Percentiles rank a stretch among this genome's conserved stretches.
Evolutionary conservation across 2,113 vertebrate species (phyloP).

Genomic region (cat (Felis catus)): F.catus_Fca126_mat1.0 CM031416.1:143466501-143467000

Average conservation of each 20-base stretch:
- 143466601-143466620: background rate
- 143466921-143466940: background rate
- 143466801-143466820: background rate
- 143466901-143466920: background rate
- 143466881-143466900: background rate
- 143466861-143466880: background rate
- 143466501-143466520: background rate
- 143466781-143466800: background rate
- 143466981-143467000: constrained; percentile 99
- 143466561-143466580: background rate
- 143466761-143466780: background rate
- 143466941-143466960: constrained; percentile 63
- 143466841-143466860: constrained; percentile 1
- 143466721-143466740: background rate
- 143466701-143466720: background rate
- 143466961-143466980: constrained; percentile 79
- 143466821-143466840: constrained; percentile 30
- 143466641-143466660: background rate
- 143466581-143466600: background rate
- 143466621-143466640: background rate
- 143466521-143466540: background rate
- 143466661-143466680: constrained; percentile 19
- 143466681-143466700: background rate
- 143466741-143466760: background rate
- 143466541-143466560: constrained; percentile 14